Percentiles rank a stretch among this genome's conserved stretches.
phyloP scores from a whole-genome alignment of 37 sponge, comb jelly and placozoan species.

The Cladorhizidae sp. region DNA sequence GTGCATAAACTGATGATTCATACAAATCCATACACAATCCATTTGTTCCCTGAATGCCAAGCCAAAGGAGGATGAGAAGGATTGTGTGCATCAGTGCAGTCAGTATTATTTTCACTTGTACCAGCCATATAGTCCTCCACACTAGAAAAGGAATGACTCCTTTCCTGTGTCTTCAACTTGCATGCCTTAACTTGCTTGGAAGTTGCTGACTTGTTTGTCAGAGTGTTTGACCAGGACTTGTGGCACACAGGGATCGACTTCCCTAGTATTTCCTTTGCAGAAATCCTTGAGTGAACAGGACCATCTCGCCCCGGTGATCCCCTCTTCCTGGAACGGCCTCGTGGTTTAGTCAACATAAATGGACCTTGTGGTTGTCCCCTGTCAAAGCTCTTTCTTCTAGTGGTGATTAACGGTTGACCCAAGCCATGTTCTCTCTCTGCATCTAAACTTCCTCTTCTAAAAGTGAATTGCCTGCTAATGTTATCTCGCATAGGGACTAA shows the following conservation, averaged over 20 bases:
- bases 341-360: too few relatives aligned
- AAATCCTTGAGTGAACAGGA: not conserved
- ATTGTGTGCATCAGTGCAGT: not conserved
- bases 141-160: constrained; percentile 20
- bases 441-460: too few relatives aligned
- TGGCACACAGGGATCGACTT: too few relatives aligned
- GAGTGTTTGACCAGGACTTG: not conserved
- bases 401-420: too few relatives aligned
- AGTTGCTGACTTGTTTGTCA: not conserved
- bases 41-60: not conserved
- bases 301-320: not conserved
- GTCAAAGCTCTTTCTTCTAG: too few relatives aligned
- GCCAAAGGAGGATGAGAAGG: not conserved
- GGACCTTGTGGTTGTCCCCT: too few relatives aligned
- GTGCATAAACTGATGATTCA: not conserved
- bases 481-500: too few relatives aligned
- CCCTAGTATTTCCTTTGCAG: not conserved
- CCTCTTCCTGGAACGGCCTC: not conserved
- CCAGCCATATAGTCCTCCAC: not conserved
- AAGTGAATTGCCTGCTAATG: too few relatives aligned
- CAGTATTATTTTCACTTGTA: not conserved
- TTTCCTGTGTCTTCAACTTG: not conserved
- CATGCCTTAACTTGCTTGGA: not conserved
- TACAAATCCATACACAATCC: constrained; percentile 21
- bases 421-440: too few relatives aligned